Evolutionary conservation across 2,797 vertebrate species (phyloP).

Genomic region (Emys orbicularis): DNA sequence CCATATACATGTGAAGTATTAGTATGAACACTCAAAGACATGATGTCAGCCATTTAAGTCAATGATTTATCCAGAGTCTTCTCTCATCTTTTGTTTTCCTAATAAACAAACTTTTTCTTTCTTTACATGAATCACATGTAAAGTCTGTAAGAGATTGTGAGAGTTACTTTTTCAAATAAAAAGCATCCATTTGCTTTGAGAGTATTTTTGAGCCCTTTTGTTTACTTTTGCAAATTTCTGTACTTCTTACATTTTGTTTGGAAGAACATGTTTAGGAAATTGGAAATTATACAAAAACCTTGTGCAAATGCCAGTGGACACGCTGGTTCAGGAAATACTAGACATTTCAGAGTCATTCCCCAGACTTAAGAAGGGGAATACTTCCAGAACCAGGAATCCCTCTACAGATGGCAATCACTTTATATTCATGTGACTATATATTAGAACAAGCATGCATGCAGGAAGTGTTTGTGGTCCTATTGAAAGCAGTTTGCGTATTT

Average conservation of each 20-base stretch:
- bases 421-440: neutral
- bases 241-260: neutral
- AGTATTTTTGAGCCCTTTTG: neutral
- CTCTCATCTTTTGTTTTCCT: neutral
- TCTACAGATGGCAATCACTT: neutral
- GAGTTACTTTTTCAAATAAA: neutral
- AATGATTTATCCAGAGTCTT: neutral
- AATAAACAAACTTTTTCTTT: neutral
- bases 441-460: neutral
- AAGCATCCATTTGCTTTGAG: neutral
- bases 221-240: neutral
- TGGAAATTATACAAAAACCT: neutral
- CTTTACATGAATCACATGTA: neutral
- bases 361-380: neutral
- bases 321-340: neutral
- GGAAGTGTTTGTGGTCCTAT: neutral
- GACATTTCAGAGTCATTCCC: neutral
- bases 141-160: neutral
- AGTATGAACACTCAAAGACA: neutral
- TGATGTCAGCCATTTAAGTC: neutral
- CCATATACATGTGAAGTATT: rapidly evolving
- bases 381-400: neutral
- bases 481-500: neutral
- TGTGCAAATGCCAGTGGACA: neutral
- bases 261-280: neutral